Evolutionary conservation across 2,797 vertebrate species (phyloP).

Genomic region (Perdix hodgsoniae): DNA sequence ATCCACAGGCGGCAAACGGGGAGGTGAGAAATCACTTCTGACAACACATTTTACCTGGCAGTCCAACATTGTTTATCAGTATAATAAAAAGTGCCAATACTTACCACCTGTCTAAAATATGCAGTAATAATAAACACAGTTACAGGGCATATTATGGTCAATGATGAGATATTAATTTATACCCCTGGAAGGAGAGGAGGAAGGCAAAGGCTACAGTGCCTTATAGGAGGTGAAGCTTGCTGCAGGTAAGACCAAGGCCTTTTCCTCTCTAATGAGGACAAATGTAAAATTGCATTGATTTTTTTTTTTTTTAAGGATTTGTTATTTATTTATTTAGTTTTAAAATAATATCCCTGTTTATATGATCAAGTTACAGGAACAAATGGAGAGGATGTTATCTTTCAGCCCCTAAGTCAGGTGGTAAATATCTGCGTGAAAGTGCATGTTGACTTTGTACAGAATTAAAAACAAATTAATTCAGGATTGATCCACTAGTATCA

Average conservation of each 20-base stretch:
- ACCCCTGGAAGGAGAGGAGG: slow-evolving; percentile 29
- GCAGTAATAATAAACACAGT: slow-evolving; percentile 77
- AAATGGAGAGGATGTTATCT: slow-evolving; percentile 18
- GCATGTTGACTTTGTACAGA: rapidly evolving
- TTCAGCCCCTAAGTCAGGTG: background rate
- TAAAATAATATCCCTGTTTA: slow-evolving; percentile 50
- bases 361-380: slow-evolving; percentile 59
- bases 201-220: background rate
- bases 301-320: background rate
- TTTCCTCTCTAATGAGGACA: slow-evolving; percentile 45
- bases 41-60: slow-evolving; percentile 75
- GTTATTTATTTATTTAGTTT: background rate
- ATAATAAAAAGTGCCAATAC: slow-evolving; percentile 81
- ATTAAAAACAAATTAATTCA: background rate
- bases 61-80: slow-evolving; percentile 75
- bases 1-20: slow-evolving; percentile 1
- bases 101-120: slow-evolving; percentile 75
- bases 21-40: slow-evolving; percentile 75
- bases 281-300: slow-evolving; percentile 49
- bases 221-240: slow-evolving; percentile 34
- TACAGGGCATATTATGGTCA: slow-evolving; percentile 68
- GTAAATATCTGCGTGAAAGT: background rate
- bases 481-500: rapidly evolving
- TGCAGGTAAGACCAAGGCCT: slow-evolving; percentile 31
- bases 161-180: slow-evolving; percentile 76